Percentiles rank a stretch among this genome's conserved stretches.
These are phyloP conservation scores for Philaenus spumarius DNA, from an alignment of 1,140 invertebrate species.

Conservation along the genomic window DNA sequence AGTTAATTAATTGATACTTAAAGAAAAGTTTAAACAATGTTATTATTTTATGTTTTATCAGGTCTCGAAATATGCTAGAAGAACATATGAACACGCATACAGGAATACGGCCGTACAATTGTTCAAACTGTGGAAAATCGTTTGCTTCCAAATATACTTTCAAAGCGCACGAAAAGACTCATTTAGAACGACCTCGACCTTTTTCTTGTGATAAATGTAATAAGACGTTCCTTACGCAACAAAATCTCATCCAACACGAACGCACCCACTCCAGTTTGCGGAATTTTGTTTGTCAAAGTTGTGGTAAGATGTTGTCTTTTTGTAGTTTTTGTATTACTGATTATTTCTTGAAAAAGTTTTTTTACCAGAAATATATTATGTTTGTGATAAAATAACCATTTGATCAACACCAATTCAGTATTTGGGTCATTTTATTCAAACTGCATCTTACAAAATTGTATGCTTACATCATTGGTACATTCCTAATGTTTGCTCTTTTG, in stretches of 20 bases:
- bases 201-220: conserved; percentile 58
- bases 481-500: too few relatives aligned
- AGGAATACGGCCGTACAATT: conserved; percentile 58
- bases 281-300: conserved; percentile 62
- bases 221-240: conserved; percentile 66
- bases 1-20: too few relatives aligned
- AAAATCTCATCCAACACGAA: conserved; percentile 66
- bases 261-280: conserved; percentile 61
- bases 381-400: too few relatives aligned
- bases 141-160: conserved; percentile 73
- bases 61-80: conserved; percentile 55
- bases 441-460: too few relatives aligned
- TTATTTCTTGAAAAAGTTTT: too few relatives aligned
- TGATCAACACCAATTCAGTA: too few relatives aligned
- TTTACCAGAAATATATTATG: too few relatives aligned
- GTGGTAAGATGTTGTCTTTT: conserved; percentile 47
- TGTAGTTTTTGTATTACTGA: too few relatives aligned
- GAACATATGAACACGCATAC: conserved; percentile 66
- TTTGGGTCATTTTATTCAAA: too few relatives aligned
- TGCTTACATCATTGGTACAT: too few relatives aligned
- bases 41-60: too few relatives aligned
- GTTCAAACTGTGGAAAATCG: conserved; percentile 57
- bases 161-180: conserved; percentile 66
- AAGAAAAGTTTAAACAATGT: too few relatives aligned
- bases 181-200: conserved; percentile 58